Evolutionary conservation across 2,113 vertebrate species (phyloP).

Genomic region (Dendrocopos noguchii): DNA sequence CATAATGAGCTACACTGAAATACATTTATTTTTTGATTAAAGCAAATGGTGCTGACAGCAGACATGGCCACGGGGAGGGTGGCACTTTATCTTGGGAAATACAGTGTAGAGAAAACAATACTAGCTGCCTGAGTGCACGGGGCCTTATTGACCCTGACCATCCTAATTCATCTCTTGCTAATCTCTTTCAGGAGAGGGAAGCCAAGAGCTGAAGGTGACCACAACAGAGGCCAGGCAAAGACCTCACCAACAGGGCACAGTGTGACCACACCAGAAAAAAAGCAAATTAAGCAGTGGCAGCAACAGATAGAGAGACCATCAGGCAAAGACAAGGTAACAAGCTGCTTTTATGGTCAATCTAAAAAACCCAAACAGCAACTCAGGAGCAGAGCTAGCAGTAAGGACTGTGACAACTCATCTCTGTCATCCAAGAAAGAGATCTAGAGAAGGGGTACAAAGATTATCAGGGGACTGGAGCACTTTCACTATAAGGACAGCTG

Average conservation of each 20-base stretch:
- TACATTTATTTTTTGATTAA: conserved; percentile 50
- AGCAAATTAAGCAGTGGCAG: not conserved
- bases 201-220: not conserved
- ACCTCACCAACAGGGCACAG: not conserved
- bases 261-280: not conserved
- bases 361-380: not conserved
- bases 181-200: not conserved
- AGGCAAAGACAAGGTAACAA: not conserved
- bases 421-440: not conserved
- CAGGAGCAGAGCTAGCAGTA: not conserved
- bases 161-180: not conserved
- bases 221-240: not conserved
- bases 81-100: not conserved
- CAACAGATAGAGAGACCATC: not conserved
- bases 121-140: not conserved
- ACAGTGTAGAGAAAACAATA: not conserved
- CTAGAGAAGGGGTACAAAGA: not conserved
- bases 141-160: not conserved
- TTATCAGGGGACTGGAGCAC: not conserved
- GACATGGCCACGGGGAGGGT: not conserved
- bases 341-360: not conserved
- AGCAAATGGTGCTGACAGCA: not conserved
- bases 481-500: not conserved
- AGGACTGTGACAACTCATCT: not conserved
- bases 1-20: conserved; percentile 38